Evolutionary conservation across 2,888 invertebrate genomes (phyloP), one percentile per base, ranked within the genome.

Genomic region (Andrena trimmerana): DNA sequence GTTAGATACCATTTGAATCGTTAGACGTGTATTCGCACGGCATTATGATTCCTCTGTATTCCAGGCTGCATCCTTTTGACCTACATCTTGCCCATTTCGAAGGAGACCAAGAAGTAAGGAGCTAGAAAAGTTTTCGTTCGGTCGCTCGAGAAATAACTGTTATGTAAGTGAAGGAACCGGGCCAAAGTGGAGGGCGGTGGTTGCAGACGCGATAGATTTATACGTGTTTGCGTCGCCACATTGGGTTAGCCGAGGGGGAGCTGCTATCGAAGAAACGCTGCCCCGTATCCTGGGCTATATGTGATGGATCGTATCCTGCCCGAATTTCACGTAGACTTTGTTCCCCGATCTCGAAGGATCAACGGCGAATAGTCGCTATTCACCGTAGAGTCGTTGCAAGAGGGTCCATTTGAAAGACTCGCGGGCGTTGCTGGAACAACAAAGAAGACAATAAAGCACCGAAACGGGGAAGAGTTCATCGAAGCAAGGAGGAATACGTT

Each of bases 1-100:
- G 90, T 86, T 24, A 10, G 5, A 20, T 8, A n/a, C 1, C 48
- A 50, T 20, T n/a, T 13, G 36, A 3, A 20, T 4, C 6, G 0
- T 57, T 24, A n/a, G 24, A 8, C 42, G 4, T 5, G 16, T 42
- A n/a, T 16, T 42, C 42, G 4, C 42, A 27, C 31, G 48, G n/a
- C 13, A 24, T 48, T 10, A n/a, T n/a, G 4, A 48, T 1, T 57
- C 5, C 7, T 66, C 66, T 63, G 62, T 10, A 60, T 88, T 88
- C 31, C 88, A 92, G 92, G 88, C 33, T 89, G 89, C 74, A 72
- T 89, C 66, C 33, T 88, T n/a, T 52, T 91, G 48, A 84, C 88
- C 50, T 74, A 81, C 24, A 88, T 90, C 78, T 70, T 91, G 29
- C 91, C 84, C 62, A 3, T 33, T 0, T 42, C 48, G 33, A 83